Evolutionary conservation across 2,888 invertebrate genomes (phyloP), one percentile per base, ranked within the genome.

Genomic region (Meloe dianella): DNA sequence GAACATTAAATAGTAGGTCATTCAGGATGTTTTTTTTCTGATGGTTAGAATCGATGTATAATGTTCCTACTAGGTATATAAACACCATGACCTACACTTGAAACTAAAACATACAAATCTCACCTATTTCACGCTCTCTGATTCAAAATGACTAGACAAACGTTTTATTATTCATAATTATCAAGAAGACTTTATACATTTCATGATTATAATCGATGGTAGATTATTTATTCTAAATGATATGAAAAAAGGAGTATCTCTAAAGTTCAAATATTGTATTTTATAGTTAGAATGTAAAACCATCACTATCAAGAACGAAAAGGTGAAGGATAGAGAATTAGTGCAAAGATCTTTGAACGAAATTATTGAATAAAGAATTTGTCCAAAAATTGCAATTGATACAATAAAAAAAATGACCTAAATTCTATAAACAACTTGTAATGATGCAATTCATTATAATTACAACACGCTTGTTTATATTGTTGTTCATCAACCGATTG

Each of bases 41-140:
- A 7, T 6, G 17, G n/a, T 6, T 41, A 17, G n/a, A 35, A 35
- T 35, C 14, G 14, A 12, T 35, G 14, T 35, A 14, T 35, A 17
- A 41, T 17, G 41, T 47, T 47, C 47, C 20, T 20, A 47, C 35
- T 41, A n/a, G n/a, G 14, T 14, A 32, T 32, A 32, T 12, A 32
- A 47, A 1, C 47, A 47, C 47, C 47, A 47, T 47, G 47, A 47
- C 47, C 47, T 47, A 47, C 47, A 47, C 47, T 47, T 17, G 38
- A 41, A 17, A 38, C n/a, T 17, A 20, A 20, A 47, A 47, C 20
- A 47, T 20, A 22, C 9, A 17, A 20, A 7, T 20, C 20, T 47
- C 20, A 20, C 47, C 47, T 20, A 47, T 47, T 47, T 47, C 47
- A 47, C 47, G 47, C 47, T 47, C 47, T 47, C 47, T 47, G 47